Conservation (phyloP, 2,113 vertebrate genomes). For the Nothoprocta perdicaria region DNA sequence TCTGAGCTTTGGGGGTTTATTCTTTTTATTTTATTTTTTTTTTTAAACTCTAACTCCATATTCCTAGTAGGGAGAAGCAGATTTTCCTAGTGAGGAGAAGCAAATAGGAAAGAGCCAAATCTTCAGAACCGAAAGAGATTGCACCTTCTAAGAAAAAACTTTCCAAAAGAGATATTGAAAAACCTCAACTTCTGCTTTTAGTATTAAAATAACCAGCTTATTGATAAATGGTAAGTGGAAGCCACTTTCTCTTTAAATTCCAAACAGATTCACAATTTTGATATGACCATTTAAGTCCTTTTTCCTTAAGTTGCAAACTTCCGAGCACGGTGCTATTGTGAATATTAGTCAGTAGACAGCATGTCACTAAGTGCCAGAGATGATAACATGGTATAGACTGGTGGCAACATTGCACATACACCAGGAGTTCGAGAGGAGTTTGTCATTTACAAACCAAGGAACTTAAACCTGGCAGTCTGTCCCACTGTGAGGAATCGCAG, state of each 20-base stretch:
- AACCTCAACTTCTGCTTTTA: neutral
- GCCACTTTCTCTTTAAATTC: neutral
- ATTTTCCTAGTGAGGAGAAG: neutral
- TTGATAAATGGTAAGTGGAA: neutral
- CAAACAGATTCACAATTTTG: neutral
- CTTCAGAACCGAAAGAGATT: neutral
- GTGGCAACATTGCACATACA: neutral
- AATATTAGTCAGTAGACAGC: neutral
- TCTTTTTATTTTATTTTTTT: too few relatives aligned
- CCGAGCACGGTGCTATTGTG: neutral
- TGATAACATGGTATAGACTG: neutral
- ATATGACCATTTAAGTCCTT: neutral
- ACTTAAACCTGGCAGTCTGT: neutral
- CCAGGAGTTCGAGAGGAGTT: neutral
- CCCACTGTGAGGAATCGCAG: neutral
- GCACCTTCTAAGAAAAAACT: neutral
- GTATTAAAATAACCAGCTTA: neutral
- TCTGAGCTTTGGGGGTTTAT: neutral
- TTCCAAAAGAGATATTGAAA: neutral
- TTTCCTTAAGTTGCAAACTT: neutral
- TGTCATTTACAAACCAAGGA: neutral
- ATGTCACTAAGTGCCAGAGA: neutral
- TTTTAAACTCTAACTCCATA: slow-evolving; percentile 40
- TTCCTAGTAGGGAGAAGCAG: slow-evolving; percentile 14
- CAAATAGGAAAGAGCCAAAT: neutral